Evolutionary conservation across 2,888 invertebrate species (phyloP).

Genomic region (Microplitis manilae): DNA sequence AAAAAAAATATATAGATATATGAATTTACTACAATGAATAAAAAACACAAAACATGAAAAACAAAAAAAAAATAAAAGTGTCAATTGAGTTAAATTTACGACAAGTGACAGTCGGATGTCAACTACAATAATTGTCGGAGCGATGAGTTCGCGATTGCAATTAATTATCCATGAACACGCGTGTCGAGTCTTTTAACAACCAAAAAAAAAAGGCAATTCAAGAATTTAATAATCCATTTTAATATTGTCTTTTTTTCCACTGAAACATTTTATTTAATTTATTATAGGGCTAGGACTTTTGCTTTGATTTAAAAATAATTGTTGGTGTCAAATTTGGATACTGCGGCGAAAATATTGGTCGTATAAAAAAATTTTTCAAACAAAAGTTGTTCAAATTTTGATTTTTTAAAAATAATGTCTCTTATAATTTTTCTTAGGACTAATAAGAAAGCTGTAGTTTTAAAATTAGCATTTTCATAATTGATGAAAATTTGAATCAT

Average conservation of each 20-base stretch:
- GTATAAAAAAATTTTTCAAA: too few relatives aligned
- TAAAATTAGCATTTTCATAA: too few relatives aligned
- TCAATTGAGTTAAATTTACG: constrained; percentile 17
- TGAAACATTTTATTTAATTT: too few relatives aligned
- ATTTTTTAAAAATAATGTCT: too few relatives aligned
- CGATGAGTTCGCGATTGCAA: constrained; percentile 32
- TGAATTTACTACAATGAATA: constrained; percentile 1
- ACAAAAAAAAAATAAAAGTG: neutral
- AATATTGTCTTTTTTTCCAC: neutral
- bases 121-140: constrained; percentile 25
- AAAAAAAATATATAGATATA: neutral
- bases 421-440: too few relatives aligned
- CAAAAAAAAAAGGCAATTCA: constrained; percentile 5
- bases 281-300: too few relatives aligned
- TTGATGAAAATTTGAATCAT: too few relatives aligned
- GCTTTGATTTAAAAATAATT: too few relatives aligned
- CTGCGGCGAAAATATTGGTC: too few relatives aligned
- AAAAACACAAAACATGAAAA: neutral
- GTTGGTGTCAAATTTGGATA: too few relatives aligned
- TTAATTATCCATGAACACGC: constrained; percentile 24
- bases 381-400: too few relatives aligned
- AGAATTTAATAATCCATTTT: neutral
- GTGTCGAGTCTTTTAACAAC: neutral
- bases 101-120: constrained; percentile 15
- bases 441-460: too few relatives aligned